Base-by-base conservation (phyloP, 1,140 invertebrate species). In the Acyrthosiphon pisum region DNA sequence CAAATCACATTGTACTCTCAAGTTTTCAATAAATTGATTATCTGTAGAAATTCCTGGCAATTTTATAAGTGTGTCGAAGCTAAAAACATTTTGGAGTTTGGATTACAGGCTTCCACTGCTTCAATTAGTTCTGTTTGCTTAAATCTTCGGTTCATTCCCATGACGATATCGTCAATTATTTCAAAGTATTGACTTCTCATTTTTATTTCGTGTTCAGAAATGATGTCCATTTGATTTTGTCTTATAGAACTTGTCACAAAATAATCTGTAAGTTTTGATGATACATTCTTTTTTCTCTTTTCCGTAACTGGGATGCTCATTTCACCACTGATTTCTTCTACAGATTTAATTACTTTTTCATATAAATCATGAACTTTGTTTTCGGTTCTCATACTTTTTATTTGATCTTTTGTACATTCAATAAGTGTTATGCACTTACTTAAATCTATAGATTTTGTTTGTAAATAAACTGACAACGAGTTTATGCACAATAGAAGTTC, bases 231-330 rank as follows among this genome's bases (percentile, higher is more conserved):
- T n/a, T n/a, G n/a, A n/a, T n/a, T n/a, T 86, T 26, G 44, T 86
- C 23, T 26, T 26, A 86, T 30, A 86, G 84, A 86, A 48, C 81
- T 84, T 84, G 35, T 84, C 84, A 86, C 84, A 48, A 86, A 86
- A 86, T 86, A 86, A 86, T 86, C 84, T 46, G 41, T 86, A 86
- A 48, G 84, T 86, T 86, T 86, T 86, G 84, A 86, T 86, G 84
- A 86, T 86, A 48, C 84, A 46, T 86, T 48, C 44, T 86, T 44
- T 48, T 30, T 86, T 86, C 84, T 86, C 14, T 86, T 44, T 86
- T 86, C 11, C 44, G 41, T 48, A 48, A 48, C 84, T 86, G 44
- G 84, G 44, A 48, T 37, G 26, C 41, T 86, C 26, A 86, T 86
- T 44, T 86, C 84, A 86, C 84, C 9, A 86, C 37, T n/a, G 76